These are phyloP conservation scores for Drosophila sturtevanti DNA, from an alignment of 1,140 invertebrate species.

Conservation along the genomic window DNA sequence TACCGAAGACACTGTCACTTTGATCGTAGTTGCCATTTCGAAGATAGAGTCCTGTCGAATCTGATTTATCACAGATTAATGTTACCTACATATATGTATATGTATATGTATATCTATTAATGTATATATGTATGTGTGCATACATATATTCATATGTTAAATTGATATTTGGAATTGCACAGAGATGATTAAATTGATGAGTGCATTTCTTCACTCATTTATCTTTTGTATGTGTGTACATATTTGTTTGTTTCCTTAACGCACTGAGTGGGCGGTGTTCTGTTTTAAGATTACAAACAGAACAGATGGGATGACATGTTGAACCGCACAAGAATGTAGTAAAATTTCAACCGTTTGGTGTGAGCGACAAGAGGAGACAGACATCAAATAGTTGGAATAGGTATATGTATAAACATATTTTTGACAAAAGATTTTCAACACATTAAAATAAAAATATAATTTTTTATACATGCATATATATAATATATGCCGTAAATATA, in stretches of 20 bases:
- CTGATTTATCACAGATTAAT: conserved; percentile 9
- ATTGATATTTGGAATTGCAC: neutral
- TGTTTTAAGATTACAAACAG: neutral
- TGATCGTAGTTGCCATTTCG: conserved; percentile 48
- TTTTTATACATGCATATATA: conserved; percentile 20
- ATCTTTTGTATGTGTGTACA: too few species aligned
- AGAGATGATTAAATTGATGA: neutral
- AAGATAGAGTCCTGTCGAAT: neutral
- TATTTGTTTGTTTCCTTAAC: neutral
- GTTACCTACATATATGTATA: conserved; percentile 1
- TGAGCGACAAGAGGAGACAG: conserved; percentile 53
- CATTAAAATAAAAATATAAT: conserved; percentile 39
- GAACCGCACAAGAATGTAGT: conserved; percentile 11
- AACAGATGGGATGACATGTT: neutral
- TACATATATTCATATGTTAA: neutral
- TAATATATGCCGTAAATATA: conserved; percentile 10
- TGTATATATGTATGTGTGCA: neutral
- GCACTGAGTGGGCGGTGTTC: neutral
- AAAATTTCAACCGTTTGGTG: conserved; percentile 37
- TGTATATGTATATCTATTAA: neutral
- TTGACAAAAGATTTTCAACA: conserved; percentile 46
- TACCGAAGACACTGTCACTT: conserved; percentile 41
- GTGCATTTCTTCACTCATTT: conserved; percentile 1
- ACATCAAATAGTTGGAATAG: conserved; percentile 35
- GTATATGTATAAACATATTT: conserved; percentile 29